Percentiles rank a stretch among this genome's conserved stretches.
Evolutionary conservation across 37 sponge, comb jelly and placozoan species (phyloP).

Genomic region (Ephydatia muelleri): DNA sequence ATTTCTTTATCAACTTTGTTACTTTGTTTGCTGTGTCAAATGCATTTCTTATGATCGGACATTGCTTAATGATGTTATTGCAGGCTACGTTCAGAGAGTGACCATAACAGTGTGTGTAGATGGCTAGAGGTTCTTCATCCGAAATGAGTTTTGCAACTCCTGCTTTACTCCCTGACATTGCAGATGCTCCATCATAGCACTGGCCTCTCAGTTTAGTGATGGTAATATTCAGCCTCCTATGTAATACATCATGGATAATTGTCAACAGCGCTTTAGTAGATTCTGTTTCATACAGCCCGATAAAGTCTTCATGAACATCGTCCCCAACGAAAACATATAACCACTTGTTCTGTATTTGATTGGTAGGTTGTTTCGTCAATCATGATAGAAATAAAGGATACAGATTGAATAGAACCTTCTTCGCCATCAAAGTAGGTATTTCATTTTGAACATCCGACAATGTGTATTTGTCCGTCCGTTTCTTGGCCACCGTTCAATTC

Average conservation of each 20-base stretch:
- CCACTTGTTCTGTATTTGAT: conserved; percentile 57
- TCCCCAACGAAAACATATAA: conserved; percentile 51
- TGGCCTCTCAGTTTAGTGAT: conserved; percentile 35
- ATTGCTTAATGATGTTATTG: conserved; percentile 38
- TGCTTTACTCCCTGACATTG: conserved; percentile 28
- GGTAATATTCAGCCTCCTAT: neutral
- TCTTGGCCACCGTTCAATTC: too few species aligned
- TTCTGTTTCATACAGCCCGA: conserved; percentile 41
- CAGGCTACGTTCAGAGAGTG: conserved; percentile 56
- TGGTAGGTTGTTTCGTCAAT: conserved; percentile 57
- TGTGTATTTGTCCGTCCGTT: conserved; percentile 61
- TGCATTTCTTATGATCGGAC: neutral
- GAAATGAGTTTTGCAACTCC: conserved; percentile 39
- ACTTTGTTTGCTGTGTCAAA: conserved; percentile 13
- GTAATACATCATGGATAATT: conserved; percentile 43
- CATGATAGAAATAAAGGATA: conserved; percentile 46
- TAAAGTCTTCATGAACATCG: conserved; percentile 53
- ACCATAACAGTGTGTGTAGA: conserved; percentile 59
- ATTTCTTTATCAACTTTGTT: conserved; percentile 27
- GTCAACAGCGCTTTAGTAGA: conserved; percentile 13
- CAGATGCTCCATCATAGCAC: conserved; percentile 56
- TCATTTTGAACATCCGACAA: conserved; percentile 65
- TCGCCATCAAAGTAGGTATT: conserved; percentile 40
- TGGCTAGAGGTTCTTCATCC: conserved; percentile 45
- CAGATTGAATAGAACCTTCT: conserved; percentile 16